Percentiles rank a stretch among this genome's conserved stretches.
These are phyloP conservation scores for Crossocerus cetratus DNA, from an alignment of 2,888 invertebrate species.

Conservation along the genomic window DNA sequence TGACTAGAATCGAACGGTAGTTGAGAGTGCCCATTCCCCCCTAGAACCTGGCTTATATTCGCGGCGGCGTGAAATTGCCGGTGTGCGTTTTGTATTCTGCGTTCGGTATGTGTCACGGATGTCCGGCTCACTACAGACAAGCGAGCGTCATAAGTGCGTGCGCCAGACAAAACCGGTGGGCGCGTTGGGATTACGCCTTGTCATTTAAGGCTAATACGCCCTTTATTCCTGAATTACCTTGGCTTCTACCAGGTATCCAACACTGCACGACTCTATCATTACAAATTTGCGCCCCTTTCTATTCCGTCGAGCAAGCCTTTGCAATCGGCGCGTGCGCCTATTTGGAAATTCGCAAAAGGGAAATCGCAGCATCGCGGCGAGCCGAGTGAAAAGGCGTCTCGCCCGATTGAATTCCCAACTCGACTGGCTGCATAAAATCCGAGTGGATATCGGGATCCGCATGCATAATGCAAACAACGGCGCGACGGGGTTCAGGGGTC, in stretches of 20 bases:
- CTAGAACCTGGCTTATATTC: neutral
- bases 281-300: too few species aligned
- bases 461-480: conserved; percentile 36
- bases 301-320: too few species aligned
- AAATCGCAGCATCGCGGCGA: too few species aligned
- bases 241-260: too few species aligned
- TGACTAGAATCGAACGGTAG: too few species aligned
- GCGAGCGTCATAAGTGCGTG: neutral
- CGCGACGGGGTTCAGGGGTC: conserved; percentile 38
- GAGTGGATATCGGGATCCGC: neutral
- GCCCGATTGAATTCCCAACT: too few species aligned
- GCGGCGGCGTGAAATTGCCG: conserved; percentile 2
- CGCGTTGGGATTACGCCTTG: neutral
- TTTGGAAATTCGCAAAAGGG: too few species aligned
- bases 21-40: neutral
- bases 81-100: neutral
- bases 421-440: conserved; percentile 8
- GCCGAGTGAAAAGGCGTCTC: too few species aligned
- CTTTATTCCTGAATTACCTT: neutral
- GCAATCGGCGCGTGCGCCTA: too few species aligned
- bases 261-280: too few species aligned
- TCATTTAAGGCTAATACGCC: neutral
- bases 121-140: conserved; percentile 4
- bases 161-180: neutral
- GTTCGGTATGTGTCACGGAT: conserved; percentile 14